A percentile compares a stretch with the other conserved stretches of the same genome.
phyloP scores from a whole-genome alignment of 1,140 invertebrate genomes.

The Micrasema minimum region DNA sequence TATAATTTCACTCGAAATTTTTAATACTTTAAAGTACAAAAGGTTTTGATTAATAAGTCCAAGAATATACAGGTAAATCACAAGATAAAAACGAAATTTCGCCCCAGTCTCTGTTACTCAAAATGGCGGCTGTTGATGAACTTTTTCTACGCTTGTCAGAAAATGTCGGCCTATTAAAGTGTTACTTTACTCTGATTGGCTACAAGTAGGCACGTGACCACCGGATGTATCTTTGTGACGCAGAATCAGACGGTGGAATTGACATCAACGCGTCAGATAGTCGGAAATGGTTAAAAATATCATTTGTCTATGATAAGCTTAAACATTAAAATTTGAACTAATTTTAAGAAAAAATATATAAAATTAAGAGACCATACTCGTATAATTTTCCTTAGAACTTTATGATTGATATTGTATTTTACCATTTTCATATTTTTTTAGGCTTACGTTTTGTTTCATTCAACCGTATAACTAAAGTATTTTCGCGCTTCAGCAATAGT shows the following conservation, averaged over 20 bases:
- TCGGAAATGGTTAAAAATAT: constrained; percentile 33
- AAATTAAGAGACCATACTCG: neutral
- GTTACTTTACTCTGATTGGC: constrained; percentile 67
- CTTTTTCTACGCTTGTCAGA: constrained; percentile 92
- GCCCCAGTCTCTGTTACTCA: constrained; percentile 79
- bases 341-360: neutral
- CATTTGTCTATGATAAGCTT: constrained; percentile 18
- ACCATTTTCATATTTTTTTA: neutral
- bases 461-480: neutral
- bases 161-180: constrained; percentile 80
- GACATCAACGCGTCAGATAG: constrained; percentile 60
- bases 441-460: no score
- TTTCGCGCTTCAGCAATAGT: constrained; percentile 33
- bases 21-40: constrained; percentile 67
- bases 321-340: constrained; percentile 13
- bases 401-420: neutral
- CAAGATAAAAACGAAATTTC: constrained; percentile 75
- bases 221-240: constrained; percentile 64
- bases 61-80: constrained; percentile 71
- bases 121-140: constrained; percentile 94
- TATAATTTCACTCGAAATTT: constrained; percentile 66
- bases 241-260: constrained; percentile 58
- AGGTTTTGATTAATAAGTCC: constrained; percentile 67
- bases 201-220: constrained; percentile 67
- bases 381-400: no score